Evolutionary conservation across 2,888 invertebrate genomes (phyloP).

Genomic region (Deilephila elpenor): DNA sequence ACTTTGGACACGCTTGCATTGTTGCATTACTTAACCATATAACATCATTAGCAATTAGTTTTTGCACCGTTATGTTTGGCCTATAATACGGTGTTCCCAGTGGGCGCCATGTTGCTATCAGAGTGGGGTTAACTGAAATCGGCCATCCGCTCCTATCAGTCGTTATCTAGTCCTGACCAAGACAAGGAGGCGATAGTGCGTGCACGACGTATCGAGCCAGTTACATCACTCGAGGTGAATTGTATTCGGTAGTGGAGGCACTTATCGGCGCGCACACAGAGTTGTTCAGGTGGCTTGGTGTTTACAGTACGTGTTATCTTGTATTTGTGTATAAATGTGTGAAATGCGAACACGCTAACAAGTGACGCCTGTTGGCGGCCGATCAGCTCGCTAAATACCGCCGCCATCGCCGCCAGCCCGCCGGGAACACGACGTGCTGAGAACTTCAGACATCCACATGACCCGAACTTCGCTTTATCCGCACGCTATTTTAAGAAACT

Average conservation of each 20-base stretch:
- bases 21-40: neutral
- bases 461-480: constrained; percentile 69
- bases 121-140: constrained; percentile 47
- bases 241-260: constrained; percentile 46
- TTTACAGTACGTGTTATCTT: constrained; percentile 74
- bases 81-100: constrained; percentile 27
- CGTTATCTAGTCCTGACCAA: constrained; percentile 65
- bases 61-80: constrained; percentile 29
- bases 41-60: constrained; percentile 10
- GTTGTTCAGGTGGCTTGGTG: constrained; percentile 61
- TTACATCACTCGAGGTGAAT: constrained; percentile 49
- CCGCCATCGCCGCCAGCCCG: constrained; percentile 33
- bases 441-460: constrained; percentile 68
- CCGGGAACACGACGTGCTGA: constrained; percentile 38
- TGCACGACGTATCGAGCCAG: constrained; percentile 43
- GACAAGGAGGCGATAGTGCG: constrained; percentile 51
- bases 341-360: constrained; percentile 61
- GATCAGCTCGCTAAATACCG: constrained; percentile 65
- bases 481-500: constrained; percentile 71
- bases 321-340: constrained; percentile 56
- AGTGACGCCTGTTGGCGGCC: constrained; percentile 73
- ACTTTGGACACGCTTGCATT: constrained; percentile 27
- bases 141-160: constrained; percentile 49
- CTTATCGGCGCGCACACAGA: constrained; percentile 58
- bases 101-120: constrained; percentile 48